Evolutionary conservation across 2,888 invertebrate species (phyloP).

Genomic region (Chromoteleia sp.): DNA sequence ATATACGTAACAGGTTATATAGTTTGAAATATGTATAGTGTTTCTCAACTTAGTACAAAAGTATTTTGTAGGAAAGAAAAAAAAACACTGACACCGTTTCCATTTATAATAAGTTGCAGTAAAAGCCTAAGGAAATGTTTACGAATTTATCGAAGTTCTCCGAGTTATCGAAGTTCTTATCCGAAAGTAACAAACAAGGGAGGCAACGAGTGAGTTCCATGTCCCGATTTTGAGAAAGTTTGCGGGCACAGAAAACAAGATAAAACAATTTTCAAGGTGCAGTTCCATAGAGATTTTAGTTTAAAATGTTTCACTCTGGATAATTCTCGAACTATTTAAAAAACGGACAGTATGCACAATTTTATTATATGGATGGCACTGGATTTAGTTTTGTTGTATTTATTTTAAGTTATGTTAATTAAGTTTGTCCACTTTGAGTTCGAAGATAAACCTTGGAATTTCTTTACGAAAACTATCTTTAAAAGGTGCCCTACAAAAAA

Average conservation of each 20-base stretch:
- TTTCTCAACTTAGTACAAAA: neutral
- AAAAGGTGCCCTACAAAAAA: no score
- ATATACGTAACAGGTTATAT: neutral
- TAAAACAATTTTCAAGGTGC: constrained; percentile 51
- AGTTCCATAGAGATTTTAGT: constrained; percentile 39
- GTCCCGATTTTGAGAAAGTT: constrained; percentile 53
- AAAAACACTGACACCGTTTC: neutral
- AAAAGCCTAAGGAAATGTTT: constrained; percentile 31
- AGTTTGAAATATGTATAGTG: neutral
- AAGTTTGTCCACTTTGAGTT: no score
- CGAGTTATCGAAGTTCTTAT: constrained; percentile 39
- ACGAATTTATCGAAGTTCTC: constrained; percentile 18
- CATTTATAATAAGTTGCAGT: constrained; percentile 14
- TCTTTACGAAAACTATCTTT: no score
- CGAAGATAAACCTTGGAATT: no score
- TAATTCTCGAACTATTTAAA: constrained; percentile 14
- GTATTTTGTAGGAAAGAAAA: neutral
- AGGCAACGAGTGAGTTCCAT: constrained; percentile 28
- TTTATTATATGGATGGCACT: no score
- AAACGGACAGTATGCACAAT: no score
- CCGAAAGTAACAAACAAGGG: constrained; percentile 38
- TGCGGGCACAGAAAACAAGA: constrained; percentile 42
- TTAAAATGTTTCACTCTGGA: constrained; percentile 7
- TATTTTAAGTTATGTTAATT: neutral
- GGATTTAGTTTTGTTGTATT: neutral